Evolutionary conservation across 2,113 vertebrate genomes (phyloP), one percentile per base, ranked within the genome.

Genomic region (Mastomys natalensis): DNA sequence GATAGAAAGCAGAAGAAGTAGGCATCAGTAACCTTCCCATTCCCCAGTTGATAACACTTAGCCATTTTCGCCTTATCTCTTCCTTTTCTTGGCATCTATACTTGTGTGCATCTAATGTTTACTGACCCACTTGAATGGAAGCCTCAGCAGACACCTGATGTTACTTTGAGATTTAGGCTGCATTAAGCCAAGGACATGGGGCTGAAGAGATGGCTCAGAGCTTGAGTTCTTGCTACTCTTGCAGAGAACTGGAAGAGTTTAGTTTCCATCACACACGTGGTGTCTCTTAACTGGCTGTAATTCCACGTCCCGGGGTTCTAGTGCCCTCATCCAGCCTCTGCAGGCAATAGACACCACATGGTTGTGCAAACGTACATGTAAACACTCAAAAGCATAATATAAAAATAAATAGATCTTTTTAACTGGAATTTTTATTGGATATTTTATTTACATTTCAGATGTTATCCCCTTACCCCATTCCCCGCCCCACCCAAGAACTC

Each of bases 61-160:
- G 16, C 21, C 17, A 16, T 21, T 94, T 80, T 88, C 60, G 48
- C 48, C 88, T 80, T 43, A 51, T 77, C 43, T 88, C 21, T 40
- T 90, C 51, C 77, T 70, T 89, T 5, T 60, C 40, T 87, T 48
- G 76, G 43, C 53, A 5, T 87, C 74, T 92, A 7, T n/a, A 64
- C 16, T 78, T 77, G 68, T 51, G n/a, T 87, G 21, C 22, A 11
- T 34, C 68, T 48, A 34, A 62, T 29, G 95, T 92, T 94, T 82
- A 60, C 90, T 76, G 66, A 96, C 48, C 43, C 37, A 73, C 37
- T 48, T 53, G 66, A 94, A 78, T 95, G 62, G 74, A 89, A 60
- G 58, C 74, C 37, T 0, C 62, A 73, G 45, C 73, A 45, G 68
- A 90, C 34, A 78, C 58, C 15, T 73, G 26, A 66, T 72, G 5